Evolutionary conservation across 37 sponge, comb jelly and placozoan species (phyloP).

Genomic region (Aphrocallistes beatrix): DNA sequence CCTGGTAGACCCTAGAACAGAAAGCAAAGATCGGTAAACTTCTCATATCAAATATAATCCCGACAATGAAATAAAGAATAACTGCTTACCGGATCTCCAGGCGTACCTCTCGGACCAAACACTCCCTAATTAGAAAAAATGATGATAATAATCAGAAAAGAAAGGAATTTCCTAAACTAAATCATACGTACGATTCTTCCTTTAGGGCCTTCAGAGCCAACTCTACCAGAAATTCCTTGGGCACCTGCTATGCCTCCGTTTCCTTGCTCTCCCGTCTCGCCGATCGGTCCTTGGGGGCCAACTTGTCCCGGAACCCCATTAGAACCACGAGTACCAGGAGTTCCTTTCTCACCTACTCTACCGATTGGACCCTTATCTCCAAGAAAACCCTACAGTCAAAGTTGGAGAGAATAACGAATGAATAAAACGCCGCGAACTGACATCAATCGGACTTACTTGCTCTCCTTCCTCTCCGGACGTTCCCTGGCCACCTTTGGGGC

Average conservation of each 20-base stretch:
- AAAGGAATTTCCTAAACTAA: background rate
- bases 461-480: conserved; percentile 4
- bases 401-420: too few relatives aligned
- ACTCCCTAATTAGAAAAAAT: background rate
- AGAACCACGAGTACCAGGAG: background rate
- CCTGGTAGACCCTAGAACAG: background rate
- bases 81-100: background rate
- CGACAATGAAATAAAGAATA: background rate
- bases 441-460: background rate
- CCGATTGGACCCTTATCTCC: background rate
- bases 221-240: background rate
- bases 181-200: background rate
- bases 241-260: background rate
- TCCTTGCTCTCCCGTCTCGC: background rate
- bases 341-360: background rate
- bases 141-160: background rate
- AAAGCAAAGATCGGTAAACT: background rate
- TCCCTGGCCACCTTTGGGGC: background rate
- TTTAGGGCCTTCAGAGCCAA: background rate
- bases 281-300: background rate
- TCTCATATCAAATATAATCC: background rate
- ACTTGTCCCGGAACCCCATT: background rate
- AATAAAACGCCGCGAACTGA: too few relatives aligned
- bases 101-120: background rate
- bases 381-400: background rate